Evolutionary conservation across 2,113 vertebrate species (phyloP), one percentile per base, ranked within the genome.

Genomic region (Psittacara wagleri): DNA sequence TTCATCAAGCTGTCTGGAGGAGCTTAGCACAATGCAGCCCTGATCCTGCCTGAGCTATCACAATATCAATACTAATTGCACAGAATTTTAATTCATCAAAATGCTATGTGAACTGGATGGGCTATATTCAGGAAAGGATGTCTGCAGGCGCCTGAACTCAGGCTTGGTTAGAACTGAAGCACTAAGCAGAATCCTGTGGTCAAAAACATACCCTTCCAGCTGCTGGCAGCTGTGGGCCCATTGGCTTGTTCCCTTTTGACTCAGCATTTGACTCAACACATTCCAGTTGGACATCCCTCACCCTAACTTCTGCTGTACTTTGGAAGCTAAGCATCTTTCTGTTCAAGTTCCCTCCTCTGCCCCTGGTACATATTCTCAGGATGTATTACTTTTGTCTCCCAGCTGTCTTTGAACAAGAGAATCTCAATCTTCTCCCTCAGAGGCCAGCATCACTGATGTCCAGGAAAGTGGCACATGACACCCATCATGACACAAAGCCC

Each of bases 1-100:
- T 95, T 88, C 59, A 88, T 92, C 86, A 75, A 6, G 29, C 48
- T 8, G 24, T 72, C 94, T 96, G 92, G 74, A 93, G 92, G 83
- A 83, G 86, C 88, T 93, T 90, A 94, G 77, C 73, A 37, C 44
- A 62, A 11, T 2, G 2, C 74, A 92, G 68, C 63, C 63, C n/a
- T 63, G 54, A 77, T 90, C 59, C 82, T 80, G 75, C 48, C 64
- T 10, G 64, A 73, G 74, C 76, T 66, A 57, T 37, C 69, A 80
- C 48, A 75, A 2, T 64, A 83, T 19, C 83, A 75, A 61, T 69
- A 46, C 70, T 84, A 84, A 92, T 83, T 86, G 90, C 44, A 12
- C 31, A 16, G n/a, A 14, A 5, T 46, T 93, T 84, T 54, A 86
- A 51, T 54, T 84, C 57, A 13, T 82, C 17, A 7, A 12, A 62